A percentile compares a stretch with the other conserved stretches of the same genome.
These are phyloP conservation scores for Cephus sareptanus DNA, from an alignment of 2,888 invertebrate genomes.

Conservation along the genomic window DNA sequence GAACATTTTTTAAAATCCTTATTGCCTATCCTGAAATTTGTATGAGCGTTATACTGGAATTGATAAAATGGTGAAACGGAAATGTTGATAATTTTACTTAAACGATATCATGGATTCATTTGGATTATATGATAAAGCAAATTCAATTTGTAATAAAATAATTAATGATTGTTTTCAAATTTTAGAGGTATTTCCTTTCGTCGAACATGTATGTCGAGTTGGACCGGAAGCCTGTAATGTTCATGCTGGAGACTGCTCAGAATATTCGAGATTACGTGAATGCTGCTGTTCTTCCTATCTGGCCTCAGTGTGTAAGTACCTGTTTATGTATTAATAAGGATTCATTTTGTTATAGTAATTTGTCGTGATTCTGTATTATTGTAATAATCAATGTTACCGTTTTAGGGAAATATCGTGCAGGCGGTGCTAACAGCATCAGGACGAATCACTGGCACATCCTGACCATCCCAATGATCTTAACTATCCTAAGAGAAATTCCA, in stretches of 20 bases:
- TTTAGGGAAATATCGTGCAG: slow-evolving; percentile 61
- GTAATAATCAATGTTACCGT: slow-evolving; percentile 10
- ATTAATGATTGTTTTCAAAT: slow-evolving; percentile 30
- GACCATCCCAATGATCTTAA: slow-evolving; percentile 41
- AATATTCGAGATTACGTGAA: slow-evolving; percentile 72
- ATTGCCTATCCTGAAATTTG: not conserved
- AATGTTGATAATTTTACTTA: not conserved
- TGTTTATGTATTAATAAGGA: not conserved
- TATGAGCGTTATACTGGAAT: not conserved
- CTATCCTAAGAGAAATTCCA: slow-evolving; percentile 1
- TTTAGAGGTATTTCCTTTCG: slow-evolving; percentile 75
- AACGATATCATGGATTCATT: not conserved
- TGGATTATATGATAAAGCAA: not conserved
- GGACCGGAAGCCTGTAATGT: slow-evolving; percentile 73
- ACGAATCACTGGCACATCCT: slow-evolving; percentile 17
- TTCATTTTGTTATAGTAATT: not conserved
- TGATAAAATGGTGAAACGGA: not conserved
- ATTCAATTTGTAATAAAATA: not conserved
- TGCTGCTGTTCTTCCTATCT: slow-evolving; percentile 76
- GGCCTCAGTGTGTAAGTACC: slow-evolving; percentile 71
- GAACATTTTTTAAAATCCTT: not conserved
- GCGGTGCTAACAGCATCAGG: slow-evolving; percentile 28
- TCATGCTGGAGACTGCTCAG: slow-evolving; percentile 72
- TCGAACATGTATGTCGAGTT: slow-evolving; percentile 77
- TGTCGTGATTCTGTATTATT: not conserved